phyloP scores from a whole-genome alignment of 2,888 invertebrate genomes.

The Dioctria rufipes region DNA sequence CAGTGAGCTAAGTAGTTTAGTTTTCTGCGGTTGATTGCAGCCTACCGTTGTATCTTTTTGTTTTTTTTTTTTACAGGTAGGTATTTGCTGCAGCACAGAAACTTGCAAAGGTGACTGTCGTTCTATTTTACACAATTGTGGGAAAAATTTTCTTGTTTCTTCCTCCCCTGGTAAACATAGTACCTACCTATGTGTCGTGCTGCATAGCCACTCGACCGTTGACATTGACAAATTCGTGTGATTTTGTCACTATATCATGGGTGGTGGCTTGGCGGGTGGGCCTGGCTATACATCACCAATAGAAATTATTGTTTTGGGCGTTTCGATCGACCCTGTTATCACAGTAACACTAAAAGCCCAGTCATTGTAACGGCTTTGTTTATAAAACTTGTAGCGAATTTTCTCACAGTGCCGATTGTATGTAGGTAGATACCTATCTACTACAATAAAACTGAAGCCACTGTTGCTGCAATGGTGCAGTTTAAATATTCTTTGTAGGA shows the following conservation, averaged over 20 bases:
- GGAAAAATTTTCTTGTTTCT: background rate
- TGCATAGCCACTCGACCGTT: constrained; percentile 31
- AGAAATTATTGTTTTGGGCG: constrained; percentile 11
- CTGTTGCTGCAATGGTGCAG: constrained; percentile 4
- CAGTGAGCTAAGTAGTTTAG: constrained; percentile 9
- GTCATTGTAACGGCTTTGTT: constrained; percentile 28
- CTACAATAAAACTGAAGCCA: background rate
- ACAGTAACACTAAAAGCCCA: constrained; percentile 20
- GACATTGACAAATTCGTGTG: constrained; percentile 43
- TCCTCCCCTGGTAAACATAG: background rate
- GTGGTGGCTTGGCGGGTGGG: background rate
- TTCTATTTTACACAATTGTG: constrained; percentile 4
- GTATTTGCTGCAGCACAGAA: background rate
- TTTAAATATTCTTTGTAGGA: background rate
- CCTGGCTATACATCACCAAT: background rate
- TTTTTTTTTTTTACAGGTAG: background rate
- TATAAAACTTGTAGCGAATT: background rate
- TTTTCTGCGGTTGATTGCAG: constrained; percentile 37
- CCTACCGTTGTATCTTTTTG: background rate
- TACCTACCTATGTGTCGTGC: background rate
- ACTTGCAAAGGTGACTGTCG: background rate
- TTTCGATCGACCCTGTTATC: constrained; percentile 31
- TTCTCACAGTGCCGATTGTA: constrained; percentile 1
- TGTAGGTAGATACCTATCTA: no score
- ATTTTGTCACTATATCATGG: constrained; percentile 26